phyloP scores from a whole-genome alignment of 2,797 vertebrate species.

The Danio kyathit region DNA sequence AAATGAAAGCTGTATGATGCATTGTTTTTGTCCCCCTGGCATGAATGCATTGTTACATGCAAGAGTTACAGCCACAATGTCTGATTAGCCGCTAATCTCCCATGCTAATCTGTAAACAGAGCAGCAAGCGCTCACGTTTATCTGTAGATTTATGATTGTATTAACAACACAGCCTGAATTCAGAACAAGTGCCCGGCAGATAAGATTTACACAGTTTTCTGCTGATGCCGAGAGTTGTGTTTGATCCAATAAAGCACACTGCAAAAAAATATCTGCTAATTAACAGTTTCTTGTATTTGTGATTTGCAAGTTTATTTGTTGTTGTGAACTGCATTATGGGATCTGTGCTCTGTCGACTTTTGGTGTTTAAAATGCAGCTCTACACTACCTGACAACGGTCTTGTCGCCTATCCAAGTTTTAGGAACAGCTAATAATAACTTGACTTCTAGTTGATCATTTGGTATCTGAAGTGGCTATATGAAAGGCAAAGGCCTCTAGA shows the following conservation, averaged over 20 bases:
- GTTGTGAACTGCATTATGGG: no score
- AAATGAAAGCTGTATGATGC: not conserved
- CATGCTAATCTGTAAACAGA: conserved; percentile 42
- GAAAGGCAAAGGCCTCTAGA: no score
- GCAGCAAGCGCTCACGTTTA: conserved; percentile 29
- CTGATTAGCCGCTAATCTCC: conserved; percentile 43
- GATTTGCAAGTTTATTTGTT: no score
- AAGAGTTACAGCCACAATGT: conserved; percentile 14
- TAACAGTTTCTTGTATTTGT: no score
- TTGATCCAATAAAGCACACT: not conserved
- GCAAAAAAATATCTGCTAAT: no score
- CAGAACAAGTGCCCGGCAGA: conserved; percentile 33
- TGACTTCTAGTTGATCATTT: no score
- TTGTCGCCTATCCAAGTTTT: no score
- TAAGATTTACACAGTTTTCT: conserved; percentile 37
- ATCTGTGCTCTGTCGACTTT: no score
- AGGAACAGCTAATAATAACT: no score
- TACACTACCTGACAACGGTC: no score
- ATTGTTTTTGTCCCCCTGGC: not conserved
- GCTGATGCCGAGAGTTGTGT: not conserved
- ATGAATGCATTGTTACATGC: conserved; percentile 19
- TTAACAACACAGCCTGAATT: conserved; percentile 40
- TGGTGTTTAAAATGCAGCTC: no score
- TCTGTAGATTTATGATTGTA: conserved; percentile 35
- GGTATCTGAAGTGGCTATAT: no score